Evolutionary conservation across 2,113 vertebrate species (phyloP).

Genomic region (Strix aluco): DNA sequence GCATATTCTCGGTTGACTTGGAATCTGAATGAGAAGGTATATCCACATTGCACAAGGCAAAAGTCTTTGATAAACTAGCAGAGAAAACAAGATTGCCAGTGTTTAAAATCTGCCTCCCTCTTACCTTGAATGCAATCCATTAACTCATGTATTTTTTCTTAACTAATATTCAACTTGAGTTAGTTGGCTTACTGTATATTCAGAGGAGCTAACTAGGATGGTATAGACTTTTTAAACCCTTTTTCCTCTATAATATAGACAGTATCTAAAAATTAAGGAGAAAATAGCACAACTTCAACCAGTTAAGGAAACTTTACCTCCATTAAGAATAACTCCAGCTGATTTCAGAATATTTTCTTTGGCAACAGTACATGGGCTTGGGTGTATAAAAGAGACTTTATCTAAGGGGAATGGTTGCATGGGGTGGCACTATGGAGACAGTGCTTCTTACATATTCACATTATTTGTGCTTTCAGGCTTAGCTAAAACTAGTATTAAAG

Average conservation of each 20-base stretch:
- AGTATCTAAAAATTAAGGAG: background rate
- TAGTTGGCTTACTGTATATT: background rate
- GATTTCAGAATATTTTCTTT: background rate
- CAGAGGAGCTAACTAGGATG: background rate
- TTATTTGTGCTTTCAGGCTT: background rate
- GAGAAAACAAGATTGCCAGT: background rate
- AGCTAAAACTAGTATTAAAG: background rate
- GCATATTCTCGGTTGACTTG: background rate
- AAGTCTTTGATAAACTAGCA: background rate
- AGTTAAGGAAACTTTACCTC: background rate
- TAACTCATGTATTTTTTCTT: background rate
- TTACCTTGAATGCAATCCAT: background rate
- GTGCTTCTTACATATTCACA: background rate
- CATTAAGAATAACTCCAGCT: background rate
- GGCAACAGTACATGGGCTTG: background rate
- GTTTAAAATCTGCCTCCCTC: background rate
- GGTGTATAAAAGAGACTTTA: background rate
- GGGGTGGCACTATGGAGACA: background rate
- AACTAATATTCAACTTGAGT: background rate
- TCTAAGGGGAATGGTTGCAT: background rate
- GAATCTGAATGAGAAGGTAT: background rate
- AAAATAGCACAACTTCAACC: background rate
- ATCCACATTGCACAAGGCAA: background rate
- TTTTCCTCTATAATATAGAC: background rate
- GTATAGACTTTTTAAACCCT: background rate